Percentiles rank a stretch among this genome's conserved stretches.
Conservation (phyloP, 2,888 invertebrate species). For the Synanthedon tipuliformis region DNA sequence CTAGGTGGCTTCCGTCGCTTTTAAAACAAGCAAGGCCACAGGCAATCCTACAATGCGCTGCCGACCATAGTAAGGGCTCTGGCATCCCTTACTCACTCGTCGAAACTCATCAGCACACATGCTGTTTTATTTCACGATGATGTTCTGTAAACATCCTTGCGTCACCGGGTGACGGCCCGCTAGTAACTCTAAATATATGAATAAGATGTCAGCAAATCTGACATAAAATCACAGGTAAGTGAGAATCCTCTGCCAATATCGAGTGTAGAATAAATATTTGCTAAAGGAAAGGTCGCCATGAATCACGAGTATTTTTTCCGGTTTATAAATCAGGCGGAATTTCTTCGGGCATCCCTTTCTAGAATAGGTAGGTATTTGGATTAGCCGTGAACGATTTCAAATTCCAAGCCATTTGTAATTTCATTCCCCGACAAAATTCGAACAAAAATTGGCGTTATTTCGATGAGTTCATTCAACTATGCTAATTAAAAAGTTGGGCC, state of each 20-base stretch:
- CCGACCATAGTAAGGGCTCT: too few relatives aligned
- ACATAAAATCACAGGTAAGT: not conserved
- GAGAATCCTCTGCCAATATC: not conserved
- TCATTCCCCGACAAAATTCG: not conserved
- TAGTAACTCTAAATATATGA: not conserved
- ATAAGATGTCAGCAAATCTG: not conserved
- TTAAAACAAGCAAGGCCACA: too few relatives aligned
- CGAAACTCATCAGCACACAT: too few relatives aligned
- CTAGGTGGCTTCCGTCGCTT: too few relatives aligned
- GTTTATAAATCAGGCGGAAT: conserved; percentile 26
- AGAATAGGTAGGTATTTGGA: not conserved
- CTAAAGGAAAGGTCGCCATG: conserved; percentile 18
- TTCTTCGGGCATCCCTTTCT: not conserved
- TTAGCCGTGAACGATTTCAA: not conserved
- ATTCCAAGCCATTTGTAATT: not conserved
- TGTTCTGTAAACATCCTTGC: too few relatives aligned
- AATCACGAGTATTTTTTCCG: conserved; percentile 29
- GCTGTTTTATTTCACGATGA: too few relatives aligned
- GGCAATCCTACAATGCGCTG: too few relatives aligned
- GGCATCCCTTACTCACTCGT: too few relatives aligned
- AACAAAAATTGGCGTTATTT: not conserved
- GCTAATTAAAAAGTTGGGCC: not conserved
- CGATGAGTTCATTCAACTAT: not conserved
- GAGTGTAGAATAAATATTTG: conserved; percentile 1
- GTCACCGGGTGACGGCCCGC: too few relatives aligned